Evolutionary conservation across 1,140 invertebrate genomes (phyloP).

Genomic region (Heliconius congener): DNA sequence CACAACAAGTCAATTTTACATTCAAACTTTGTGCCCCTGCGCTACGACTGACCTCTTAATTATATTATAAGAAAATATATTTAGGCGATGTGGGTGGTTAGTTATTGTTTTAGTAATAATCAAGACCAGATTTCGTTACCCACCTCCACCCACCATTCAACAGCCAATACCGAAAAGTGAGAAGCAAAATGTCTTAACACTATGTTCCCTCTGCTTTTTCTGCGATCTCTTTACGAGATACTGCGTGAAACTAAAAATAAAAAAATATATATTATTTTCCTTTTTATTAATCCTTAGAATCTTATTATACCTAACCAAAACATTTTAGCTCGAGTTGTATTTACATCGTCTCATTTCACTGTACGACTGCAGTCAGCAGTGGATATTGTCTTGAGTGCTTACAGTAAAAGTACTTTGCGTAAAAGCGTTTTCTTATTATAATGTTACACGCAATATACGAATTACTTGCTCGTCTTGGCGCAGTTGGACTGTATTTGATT

Average conservation of each 20-base stretch:
- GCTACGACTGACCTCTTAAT: neutral
- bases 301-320: neutral
- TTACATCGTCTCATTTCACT: slow-evolving; percentile 14
- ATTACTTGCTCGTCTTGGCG: too few species aligned
- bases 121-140: too few species aligned
- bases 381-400: slow-evolving; percentile 18
- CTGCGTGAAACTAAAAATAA: too few species aligned
- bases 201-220: neutral
- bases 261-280: neutral
- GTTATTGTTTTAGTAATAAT: too few species aligned
- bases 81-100: too few species aligned
- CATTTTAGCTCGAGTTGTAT: neutral
- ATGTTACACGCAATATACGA: neutral
- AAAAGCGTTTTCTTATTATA: slow-evolving; percentile 6
- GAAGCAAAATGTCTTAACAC: neutral
- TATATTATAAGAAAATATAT: neutral
- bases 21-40: too few species aligned
- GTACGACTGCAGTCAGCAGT: slow-evolving; percentile 5
- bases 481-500: too few species aligned
- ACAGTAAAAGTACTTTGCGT: neutral
- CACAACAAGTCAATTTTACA: too few species aligned
- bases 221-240: neutral
- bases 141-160: too few species aligned
- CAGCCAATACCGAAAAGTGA: too few species aligned
- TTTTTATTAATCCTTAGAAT: neutral